These are phyloP conservation scores for Vesta saturnalis DNA, from an alignment of 2,888 invertebrate genomes.

Conservation along the genomic window DNA sequence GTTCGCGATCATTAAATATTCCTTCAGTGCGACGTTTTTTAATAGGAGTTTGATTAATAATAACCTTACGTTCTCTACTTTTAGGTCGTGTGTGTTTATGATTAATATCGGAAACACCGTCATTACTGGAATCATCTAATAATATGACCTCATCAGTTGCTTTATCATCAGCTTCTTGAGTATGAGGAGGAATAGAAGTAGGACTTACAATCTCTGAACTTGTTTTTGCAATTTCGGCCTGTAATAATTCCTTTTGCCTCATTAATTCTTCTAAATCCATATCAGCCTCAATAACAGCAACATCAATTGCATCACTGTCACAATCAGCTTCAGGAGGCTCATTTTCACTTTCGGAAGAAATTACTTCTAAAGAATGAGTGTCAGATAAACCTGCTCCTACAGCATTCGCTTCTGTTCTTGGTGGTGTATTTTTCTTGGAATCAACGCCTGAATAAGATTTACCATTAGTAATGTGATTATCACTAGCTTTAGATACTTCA, in stretches of 20 bases:
- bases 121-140: conserved; percentile 73
- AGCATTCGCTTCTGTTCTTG: conserved; percentile 62
- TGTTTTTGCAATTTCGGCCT: conserved; percentile 82
- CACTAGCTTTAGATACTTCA: conserved; percentile 48
- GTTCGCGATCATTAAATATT: conserved; percentile 51
- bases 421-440: conserved; percentile 49
- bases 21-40: conserved; percentile 37
- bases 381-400: conserved; percentile 62
- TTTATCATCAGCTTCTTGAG: conserved; percentile 59
- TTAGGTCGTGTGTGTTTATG: conserved; percentile 57
- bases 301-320: conserved; percentile 74
- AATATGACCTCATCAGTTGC: conserved; percentile 69
- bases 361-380: conserved; percentile 66
- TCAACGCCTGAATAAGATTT: conserved; percentile 53
- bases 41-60: conserved; percentile 46
- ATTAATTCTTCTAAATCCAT: conserved; percentile 89
- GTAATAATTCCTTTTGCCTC: conserved; percentile 86
- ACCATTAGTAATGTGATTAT: conserved; percentile 54
- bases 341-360: conserved; percentile 75
- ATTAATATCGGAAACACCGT: conserved; percentile 53
- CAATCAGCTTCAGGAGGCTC: conserved; percentile 73
- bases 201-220: conserved; percentile 47
- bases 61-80: conserved; percentile 60
- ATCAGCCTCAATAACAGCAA: conserved; percentile 83
- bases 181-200: conserved; percentile 46